phyloP scores from a whole-genome alignment of 1,140 invertebrate species.

The Harlomillsia oculata region DNA sequence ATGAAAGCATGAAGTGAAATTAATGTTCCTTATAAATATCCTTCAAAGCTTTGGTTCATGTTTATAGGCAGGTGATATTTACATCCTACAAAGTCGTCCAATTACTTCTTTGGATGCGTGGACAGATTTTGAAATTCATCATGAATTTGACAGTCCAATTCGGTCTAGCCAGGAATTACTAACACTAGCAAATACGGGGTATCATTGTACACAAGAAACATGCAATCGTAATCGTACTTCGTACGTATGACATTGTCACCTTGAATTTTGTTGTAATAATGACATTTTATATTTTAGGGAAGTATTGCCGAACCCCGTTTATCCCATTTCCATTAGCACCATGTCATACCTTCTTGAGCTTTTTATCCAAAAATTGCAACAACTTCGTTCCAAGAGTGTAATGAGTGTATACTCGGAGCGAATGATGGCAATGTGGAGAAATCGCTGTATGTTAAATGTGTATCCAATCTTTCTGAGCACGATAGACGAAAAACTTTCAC shows the following conservation, averaged over 20 bases:
- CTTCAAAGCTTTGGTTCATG: too few species aligned
- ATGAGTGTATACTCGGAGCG: slow-evolving; percentile 8
- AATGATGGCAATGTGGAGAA: slow-evolving; percentile 38
- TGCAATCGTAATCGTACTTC: not conserved
- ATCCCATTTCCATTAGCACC: slow-evolving; percentile 42
- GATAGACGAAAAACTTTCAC: slow-evolving; percentile 41
- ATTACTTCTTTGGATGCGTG: slow-evolving; percentile 59
- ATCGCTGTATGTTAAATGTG: slow-evolving; percentile 43
- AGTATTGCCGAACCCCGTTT: slow-evolving; percentile 48
- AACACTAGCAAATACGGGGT: slow-evolving; percentile 45
- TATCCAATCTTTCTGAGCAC: slow-evolving; percentile 43
- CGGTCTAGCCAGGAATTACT: slow-evolving; percentile 40
- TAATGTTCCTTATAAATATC: too few species aligned
- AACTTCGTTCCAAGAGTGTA: not conserved
- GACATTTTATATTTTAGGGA: slow-evolving; percentile 46
- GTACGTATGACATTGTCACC: not conserved
- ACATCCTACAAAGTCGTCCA: slow-evolving; percentile 59
- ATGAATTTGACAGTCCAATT: slow-evolving; percentile 57
- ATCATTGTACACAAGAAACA: slow-evolving; percentile 20
- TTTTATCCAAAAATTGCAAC: slow-evolving; percentile 33
- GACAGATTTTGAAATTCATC: slow-evolving; percentile 60
- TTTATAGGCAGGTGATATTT: slow-evolving; percentile 41
- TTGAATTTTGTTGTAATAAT: not conserved
- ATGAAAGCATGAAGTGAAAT: too few species aligned
- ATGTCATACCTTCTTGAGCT: slow-evolving; percentile 40